A percentile compares a stretch with the other conserved stretches of the same genome.
Evolutionary conservation across 2,113 vertebrate genomes (phyloP).

Genomic region (Otocyon megalotis): DNA sequence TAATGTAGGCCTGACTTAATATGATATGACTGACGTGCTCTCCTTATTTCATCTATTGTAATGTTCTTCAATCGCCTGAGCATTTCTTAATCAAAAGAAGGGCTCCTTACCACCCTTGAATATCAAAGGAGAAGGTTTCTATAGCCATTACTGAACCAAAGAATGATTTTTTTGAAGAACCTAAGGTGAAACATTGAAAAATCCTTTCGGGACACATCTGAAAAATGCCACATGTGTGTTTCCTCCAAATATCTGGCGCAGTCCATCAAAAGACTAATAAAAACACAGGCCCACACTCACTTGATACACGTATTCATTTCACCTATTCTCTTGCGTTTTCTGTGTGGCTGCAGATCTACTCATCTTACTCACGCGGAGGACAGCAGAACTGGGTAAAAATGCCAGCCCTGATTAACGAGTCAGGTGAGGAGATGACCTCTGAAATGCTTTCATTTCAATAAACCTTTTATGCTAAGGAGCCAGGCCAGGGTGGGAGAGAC

Average conservation of each 20-base stretch:
- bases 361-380: conserved; percentile 79
- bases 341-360: conserved; percentile 78
- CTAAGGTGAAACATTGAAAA: conserved; percentile 87
- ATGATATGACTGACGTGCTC: conserved; percentile 78
- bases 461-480: conserved; percentile 81
- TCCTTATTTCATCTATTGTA: conserved; percentile 84
- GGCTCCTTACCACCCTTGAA: conserved; percentile 79
- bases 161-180: conserved; percentile 86
- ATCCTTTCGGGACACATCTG: conserved; percentile 84
- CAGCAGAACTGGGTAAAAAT: conserved; percentile 81
- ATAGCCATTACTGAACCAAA: conserved; percentile 88
- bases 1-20: conserved; percentile 79
- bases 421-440: conserved; percentile 84
- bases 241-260: conserved; percentile 80
- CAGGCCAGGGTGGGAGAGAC: conserved; percentile 56
- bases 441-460: conserved; percentile 84
- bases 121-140: conserved; percentile 86
- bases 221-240: conserved; percentile 81
- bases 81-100: conserved; percentile 88
- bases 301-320: conserved; percentile 69
- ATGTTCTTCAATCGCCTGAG: conserved; percentile 82
- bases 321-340: conserved; percentile 80
- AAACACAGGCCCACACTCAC: conserved; percentile 81
- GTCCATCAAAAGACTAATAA: conserved; percentile 85
- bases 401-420: conserved; percentile 82